Base-by-base conservation (phyloP, 37 sponge, comb jelly and placozoan genomes). In the Lycopodina hypogea region DNA sequence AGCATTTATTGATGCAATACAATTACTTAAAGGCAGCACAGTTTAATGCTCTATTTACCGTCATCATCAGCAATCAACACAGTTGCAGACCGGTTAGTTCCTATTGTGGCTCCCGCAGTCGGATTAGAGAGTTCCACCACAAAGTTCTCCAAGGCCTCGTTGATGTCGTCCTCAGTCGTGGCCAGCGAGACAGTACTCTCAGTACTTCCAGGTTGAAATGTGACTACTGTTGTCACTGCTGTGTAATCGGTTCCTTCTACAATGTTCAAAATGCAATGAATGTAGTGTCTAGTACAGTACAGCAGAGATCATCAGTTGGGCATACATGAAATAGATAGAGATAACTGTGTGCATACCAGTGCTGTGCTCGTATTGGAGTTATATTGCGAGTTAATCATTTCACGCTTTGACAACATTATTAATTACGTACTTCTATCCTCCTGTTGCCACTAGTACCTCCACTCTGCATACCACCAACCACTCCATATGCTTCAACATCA, bases 31-130 rank as follows among this genome's bases (percentile, higher is more conserved):
- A n/a, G n/a, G n/a, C n/a, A n/a, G n/a, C n/a, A n/a, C n/a, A n/a
- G n/a, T n/a, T n/a, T n/a, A n/a, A n/a, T n/a, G n/a, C n/a, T n/a
- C n/a, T n/a, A n/a, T 61, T 73, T 72, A 81, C 83, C 58, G 75
- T 83, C 83, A 72, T 72, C 65, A 51, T 83, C 86, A 0, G n/a
- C 4, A 33, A 86, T 79, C 17, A 26, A 28, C 42, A 79, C 40
- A 11, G 58, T 72, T 21, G 86, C 86, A 36, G 32, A 32, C 36
- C 45, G 39, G 12, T 60, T 59, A 48, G 23, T 45, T 6, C 32
- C 37, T 2, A 71, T 3, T n/a, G 45, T 33, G 15, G 71, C 65
- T 26, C 29, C 51, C 32, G 19, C 26, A n/a, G 7, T 23, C 29
- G 72, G 17, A 35, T 42, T n/a, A 15, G 1, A 60, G 38, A 88